phyloP scores from a whole-genome alignment of 2,113 vertebrate species.

The Oryzias curvinotus region DNA sequence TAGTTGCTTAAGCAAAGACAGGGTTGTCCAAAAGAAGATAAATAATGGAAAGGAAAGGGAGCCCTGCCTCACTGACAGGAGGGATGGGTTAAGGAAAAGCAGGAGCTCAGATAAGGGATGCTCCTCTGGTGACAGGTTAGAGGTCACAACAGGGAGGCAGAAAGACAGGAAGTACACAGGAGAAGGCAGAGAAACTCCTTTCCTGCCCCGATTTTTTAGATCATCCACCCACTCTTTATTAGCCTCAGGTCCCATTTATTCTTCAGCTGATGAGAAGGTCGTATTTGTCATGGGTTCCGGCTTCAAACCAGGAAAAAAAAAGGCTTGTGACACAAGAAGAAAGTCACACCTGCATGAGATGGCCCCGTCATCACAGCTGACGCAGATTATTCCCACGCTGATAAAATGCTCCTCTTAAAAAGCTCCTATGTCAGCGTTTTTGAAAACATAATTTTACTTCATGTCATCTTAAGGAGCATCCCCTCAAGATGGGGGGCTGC shows the following conservation, averaged over 20 bases:
- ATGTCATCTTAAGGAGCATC: too few relatives aligned
- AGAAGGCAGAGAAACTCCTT: conserved; percentile 60
- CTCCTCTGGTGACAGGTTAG: conserved; percentile 27
- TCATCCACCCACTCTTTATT: conserved; percentile 12
- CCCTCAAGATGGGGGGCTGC: too few relatives aligned
- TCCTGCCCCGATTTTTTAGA: conserved; percentile 51
- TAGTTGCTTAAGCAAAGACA: not conserved
- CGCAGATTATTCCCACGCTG: conserved; percentile 49
- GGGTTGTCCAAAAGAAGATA: not conserved
- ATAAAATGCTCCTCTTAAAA: conserved; percentile 24
- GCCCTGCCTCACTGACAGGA: conserved; percentile 28
- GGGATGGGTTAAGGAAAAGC: conserved; percentile 49
- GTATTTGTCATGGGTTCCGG: not conserved
- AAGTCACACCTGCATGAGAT: conserved; percentile 32
- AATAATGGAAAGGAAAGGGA: conserved; percentile 6
- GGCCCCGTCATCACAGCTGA: conserved; percentile 31
- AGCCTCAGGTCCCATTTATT: not conserved
- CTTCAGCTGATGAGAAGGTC: not conserved
- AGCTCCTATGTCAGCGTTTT: not conserved
- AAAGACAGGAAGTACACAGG: conserved; percentile 43
- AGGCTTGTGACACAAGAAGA: not conserved
- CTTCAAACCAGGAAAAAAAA: conserved; percentile 13
- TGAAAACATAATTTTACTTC: too few relatives aligned
- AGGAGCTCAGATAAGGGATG: conserved; percentile 43
- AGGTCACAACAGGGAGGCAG: conserved; percentile 49